Conservation (phyloP, 2,113 vertebrate species). For the Prionailurus viverrinus region DNA sequence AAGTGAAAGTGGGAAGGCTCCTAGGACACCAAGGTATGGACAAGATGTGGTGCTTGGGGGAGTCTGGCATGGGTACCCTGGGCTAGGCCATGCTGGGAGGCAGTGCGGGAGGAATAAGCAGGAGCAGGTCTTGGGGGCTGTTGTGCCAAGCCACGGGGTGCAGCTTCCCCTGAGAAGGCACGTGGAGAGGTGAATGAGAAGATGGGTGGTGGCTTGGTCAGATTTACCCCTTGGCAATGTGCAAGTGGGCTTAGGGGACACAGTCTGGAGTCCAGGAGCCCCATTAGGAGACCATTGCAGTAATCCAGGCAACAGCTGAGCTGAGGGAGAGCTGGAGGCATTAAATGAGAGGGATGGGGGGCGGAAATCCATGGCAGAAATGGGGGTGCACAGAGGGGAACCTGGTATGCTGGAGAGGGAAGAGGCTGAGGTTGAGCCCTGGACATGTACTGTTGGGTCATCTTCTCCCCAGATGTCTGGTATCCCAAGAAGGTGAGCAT, state of each 20-base stretch:
- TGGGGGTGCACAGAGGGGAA: background rate
- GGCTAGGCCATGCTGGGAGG: background rate
- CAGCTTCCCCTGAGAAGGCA: background rate
- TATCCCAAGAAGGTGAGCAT: background rate
- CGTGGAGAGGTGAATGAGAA: background rate
- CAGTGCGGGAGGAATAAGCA: background rate
- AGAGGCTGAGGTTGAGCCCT: background rate
- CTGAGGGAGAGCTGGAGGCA: background rate
- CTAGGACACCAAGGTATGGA: background rate
- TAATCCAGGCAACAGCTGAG: background rate
- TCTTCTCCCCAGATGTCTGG: background rate
- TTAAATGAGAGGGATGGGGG: background rate
- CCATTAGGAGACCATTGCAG: fast-evolving
- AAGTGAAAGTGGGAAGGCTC: background rate
- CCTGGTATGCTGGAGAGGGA: background rate
- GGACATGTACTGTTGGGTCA: fast-evolving
- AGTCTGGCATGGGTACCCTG: background rate
- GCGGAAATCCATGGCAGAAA: background rate
- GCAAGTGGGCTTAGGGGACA: background rate
- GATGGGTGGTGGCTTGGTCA: background rate
- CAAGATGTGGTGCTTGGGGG: background rate
- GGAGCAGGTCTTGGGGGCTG: background rate
- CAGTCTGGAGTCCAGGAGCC: background rate
- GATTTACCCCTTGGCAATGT: background rate
- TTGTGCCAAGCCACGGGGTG: background rate